These are phyloP conservation scores for Sebastes minor DNA, from an alignment of 2,797 vertebrate genomes.

Conservation along the genomic window DNA sequence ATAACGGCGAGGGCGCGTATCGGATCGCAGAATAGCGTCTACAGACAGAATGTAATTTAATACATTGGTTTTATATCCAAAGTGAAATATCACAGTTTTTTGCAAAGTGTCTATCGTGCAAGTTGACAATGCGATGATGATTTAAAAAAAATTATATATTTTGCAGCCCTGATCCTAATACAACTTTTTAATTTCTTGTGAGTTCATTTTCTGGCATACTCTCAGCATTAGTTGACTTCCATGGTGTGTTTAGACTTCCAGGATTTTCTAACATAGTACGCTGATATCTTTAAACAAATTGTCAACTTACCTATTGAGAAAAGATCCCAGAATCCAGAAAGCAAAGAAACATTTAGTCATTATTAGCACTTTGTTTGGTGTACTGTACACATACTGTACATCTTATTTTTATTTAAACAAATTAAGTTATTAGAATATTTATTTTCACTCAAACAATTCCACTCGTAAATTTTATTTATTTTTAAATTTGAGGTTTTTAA, in stretches of 20 bases:
- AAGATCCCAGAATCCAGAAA: neutral
- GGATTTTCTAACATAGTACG: neutral
- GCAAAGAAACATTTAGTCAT: neutral
- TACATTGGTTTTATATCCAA: neutral
- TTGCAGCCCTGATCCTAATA: neutral
- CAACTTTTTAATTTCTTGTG: neutral
- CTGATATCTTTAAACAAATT: neutral
- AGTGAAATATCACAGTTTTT: neutral
- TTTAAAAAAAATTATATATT: neutral
- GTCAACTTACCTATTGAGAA: neutral
- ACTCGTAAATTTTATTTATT: too few species aligned
- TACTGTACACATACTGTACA: neutral
- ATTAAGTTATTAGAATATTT: neutral
- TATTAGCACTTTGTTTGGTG: neutral
- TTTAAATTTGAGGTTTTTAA: neutral
- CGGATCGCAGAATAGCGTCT: neutral
- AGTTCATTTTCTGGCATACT: neutral
- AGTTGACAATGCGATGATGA: neutral
- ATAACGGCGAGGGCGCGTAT: neutral
- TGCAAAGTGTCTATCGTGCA: neutral
- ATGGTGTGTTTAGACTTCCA: neutral
- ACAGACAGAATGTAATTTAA: neutral
- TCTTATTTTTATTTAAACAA: neutral
- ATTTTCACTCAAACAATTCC: neutral
- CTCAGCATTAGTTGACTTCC: neutral